Evolutionary conservation across 2,113 vertebrate species (phyloP), one percentile per base, ranked within the genome.

Genomic region (Solea solea): DNA sequence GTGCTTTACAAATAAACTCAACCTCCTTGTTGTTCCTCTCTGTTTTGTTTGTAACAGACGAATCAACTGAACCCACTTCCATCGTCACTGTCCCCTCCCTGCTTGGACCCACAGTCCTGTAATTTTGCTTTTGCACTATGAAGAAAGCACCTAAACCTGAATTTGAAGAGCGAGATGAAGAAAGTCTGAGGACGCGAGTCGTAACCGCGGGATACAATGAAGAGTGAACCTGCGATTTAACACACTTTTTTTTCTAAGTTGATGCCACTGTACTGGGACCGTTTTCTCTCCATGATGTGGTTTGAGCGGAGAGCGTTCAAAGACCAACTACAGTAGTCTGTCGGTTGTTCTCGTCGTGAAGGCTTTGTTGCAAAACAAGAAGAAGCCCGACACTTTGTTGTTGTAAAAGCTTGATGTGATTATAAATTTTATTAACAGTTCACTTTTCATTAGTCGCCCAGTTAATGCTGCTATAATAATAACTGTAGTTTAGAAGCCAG

Each of bases 71-170:
- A 65, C 2, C 57, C 40, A 25, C 44, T 42, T 14, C 16, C 25
- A 13, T 27, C 68, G 63, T 69, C 67, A 65, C 77, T 28, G 59
- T 69, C 72, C 62, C 69, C n/a, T 62, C 45, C 54, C 62, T 16
- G 80, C 86, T 76, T 84, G 28, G 57, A 76, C 68, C 74, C 64
- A 15, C 58, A 74, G 74, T 71, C 82, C 63, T 71, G 62, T 88
- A 86, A 91, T 88, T 52, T 89, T 72, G 91, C 90, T 93, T 93
- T 93, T 93, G 93, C 91, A 93, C 92, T 92, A 92, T 62, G 60
- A 86, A 73, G 84, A 88, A 72, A 64, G 79, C 81, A 72, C 69
- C 72, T 60, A 81, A 50, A 77, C 21, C 21, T 21, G 21, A 21
- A 21, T 21, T 67, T 62, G 69, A 82, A 0, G 53, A 79, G 60